These are phyloP conservation scores for Hipparchia semele DNA, from an alignment of 2,888 invertebrate species.

Conservation along the genomic window DNA sequence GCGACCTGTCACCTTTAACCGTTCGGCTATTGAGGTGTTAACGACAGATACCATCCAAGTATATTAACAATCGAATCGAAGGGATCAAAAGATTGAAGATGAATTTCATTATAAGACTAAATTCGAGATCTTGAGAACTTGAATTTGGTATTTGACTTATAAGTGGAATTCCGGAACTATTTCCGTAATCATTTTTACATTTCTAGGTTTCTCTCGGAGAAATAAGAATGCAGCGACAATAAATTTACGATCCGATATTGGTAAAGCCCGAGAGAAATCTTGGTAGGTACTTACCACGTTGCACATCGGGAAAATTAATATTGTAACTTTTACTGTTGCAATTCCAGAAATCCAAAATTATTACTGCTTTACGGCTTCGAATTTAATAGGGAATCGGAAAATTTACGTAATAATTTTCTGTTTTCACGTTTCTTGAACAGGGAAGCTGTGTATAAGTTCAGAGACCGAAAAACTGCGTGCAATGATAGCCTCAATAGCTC, in stretches of 20 bases:
- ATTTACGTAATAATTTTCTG: slow-evolving; percentile 11
- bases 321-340: slow-evolving; percentile 9
- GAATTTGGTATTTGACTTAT: not conserved
- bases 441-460: not conserved
- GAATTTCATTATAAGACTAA: too few relatives aligned
- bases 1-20: too few relatives aligned
- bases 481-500: too few relatives aligned
- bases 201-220: not conserved
- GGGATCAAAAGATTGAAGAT: too few relatives aligned
- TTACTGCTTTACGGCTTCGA: slow-evolving; percentile 7
- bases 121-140: not conserved
- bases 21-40: too few relatives aligned
- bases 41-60: too few relatives aligned
- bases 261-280: slow-evolving; percentile 5
- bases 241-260: slow-evolving; percentile 13
- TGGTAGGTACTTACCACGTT: not conserved
- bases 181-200: slow-evolving; percentile 7
- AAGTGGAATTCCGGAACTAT: not conserved
- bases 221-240: slow-evolving; percentile 7
- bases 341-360: slow-evolving; percentile 9
- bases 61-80: too few relatives aligned
- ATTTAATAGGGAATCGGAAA: slow-evolving; percentile 5
- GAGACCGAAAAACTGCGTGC: not conserved
- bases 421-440: not conserved
- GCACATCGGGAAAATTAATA: slow-evolving; percentile 12